Percentiles rank a stretch among this genome's conserved stretches.
These are phyloP conservation scores for Dipodomys spectabilis DNA, from an alignment of 2,113 vertebrate species.

Conservation along the genomic window DNA sequence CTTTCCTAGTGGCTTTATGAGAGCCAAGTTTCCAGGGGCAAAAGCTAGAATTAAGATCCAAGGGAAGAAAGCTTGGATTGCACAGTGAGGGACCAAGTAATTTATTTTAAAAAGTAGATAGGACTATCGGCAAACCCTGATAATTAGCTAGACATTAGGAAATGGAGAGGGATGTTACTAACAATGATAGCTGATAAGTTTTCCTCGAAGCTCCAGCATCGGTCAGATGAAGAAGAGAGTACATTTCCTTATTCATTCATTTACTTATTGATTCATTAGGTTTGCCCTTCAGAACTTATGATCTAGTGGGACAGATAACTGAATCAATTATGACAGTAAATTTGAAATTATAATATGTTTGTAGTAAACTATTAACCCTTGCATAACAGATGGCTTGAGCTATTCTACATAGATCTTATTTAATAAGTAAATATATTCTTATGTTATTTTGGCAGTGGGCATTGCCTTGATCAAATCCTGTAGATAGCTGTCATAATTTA, in stretches of 20 bases:
- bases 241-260: neutral
- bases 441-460: neutral
- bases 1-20: neutral
- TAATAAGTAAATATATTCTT: neutral
- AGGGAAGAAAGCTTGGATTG: neutral
- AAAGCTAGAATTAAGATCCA: neutral
- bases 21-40: neutral
- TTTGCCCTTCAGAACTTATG: conserved; percentile 19
- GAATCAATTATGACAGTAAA: neutral
- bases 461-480: neutral
- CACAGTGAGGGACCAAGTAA: neutral
- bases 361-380: neutral
- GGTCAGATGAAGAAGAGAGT: neutral
- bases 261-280: neutral
- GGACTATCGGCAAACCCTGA: neutral
- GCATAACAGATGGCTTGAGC: neutral
- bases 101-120: neutral
- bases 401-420: neutral
- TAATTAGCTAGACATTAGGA: neutral
- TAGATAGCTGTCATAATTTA: neutral
- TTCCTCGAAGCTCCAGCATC: neutral
- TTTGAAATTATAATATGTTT: neutral
- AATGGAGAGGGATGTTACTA: neutral
- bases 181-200: neutral
- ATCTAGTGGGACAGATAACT: neutral